A percentile compares a stretch with the other conserved stretches of the same genome.
These are phyloP conservation scores for Acanthurus leucopareius DNA, from an alignment of 2,797 vertebrate genomes.

Conservation along the genomic window DNA sequence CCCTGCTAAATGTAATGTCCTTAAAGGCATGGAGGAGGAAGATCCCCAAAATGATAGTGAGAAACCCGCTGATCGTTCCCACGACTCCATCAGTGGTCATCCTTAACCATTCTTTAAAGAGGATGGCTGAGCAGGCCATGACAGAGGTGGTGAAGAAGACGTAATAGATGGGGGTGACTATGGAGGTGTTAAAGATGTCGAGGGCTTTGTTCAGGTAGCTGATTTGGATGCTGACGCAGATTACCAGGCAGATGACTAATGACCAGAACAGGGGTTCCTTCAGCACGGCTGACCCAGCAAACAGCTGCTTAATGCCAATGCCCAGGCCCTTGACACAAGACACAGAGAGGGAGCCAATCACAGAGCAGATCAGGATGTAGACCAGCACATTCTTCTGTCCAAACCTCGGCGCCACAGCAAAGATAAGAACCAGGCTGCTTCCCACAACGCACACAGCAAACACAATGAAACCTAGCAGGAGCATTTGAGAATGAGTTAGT, in stretches of 20 bases:
- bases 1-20: slow-evolving; percentile 84
- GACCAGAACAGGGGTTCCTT: slow-evolving; percentile 88
- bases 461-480: slow-evolving; percentile 87
- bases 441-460: slow-evolving; percentile 88
- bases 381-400: slow-evolving; percentile 91
- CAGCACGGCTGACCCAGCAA: slow-evolving; percentile 86
- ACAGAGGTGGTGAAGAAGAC: slow-evolving; percentile 91
- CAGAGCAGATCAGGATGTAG: slow-evolving; percentile 91
- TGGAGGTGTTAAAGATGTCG: slow-evolving; percentile 89
- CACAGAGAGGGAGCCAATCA: slow-evolving; percentile 90
- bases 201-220: slow-evolving; percentile 92
- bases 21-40: slow-evolving; percentile 90
- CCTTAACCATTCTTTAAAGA: slow-evolving; percentile 91
- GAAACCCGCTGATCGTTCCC: slow-evolving; percentile 90
- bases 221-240: slow-evolving; percentile 89
- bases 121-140: slow-evolving; percentile 90
- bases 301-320: slow-evolving; percentile 89
- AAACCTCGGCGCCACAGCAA: slow-evolving; percentile 86
- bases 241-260: slow-evolving; percentile 85
- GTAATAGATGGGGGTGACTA: slow-evolving; percentile 90
- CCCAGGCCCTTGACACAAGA: slow-evolving; percentile 91
- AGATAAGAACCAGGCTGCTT: slow-evolving; percentile 88
- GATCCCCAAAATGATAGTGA: slow-evolving; percentile 89
- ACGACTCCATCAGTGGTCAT: slow-evolving; percentile 84
- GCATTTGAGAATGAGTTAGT: slow-evolving; percentile 67